These are phyloP conservation scores for Volucella inflata DNA, from an alignment of 2,888 invertebrate species.

Conservation along the genomic window DNA sequence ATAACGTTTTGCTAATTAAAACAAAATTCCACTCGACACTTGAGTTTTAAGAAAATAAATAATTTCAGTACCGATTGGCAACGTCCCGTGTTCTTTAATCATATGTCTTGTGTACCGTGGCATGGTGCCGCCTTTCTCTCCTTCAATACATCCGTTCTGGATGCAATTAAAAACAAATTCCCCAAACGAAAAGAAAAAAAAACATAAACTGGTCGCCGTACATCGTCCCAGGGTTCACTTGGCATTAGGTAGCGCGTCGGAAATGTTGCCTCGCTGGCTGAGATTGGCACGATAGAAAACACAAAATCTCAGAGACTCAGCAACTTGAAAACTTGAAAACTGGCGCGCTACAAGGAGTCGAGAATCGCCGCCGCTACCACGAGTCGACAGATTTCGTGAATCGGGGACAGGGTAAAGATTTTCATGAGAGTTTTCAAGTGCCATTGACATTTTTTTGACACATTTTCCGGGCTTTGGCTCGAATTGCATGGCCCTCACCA, in stretches of 20 bases:
- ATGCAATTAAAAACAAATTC: constrained; percentile 52
- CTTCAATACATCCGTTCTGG: constrained; percentile 10
- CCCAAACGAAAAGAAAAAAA: not conserved
- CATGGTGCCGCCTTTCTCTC: not conserved
- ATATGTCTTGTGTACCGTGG: not conserved
- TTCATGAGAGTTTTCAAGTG: not conserved
- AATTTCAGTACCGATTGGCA: not conserved
- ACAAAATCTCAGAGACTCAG: not conserved
- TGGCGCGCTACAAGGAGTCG: constrained; percentile 4
- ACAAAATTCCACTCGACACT: constrained; percentile 23
- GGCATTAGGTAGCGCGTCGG: constrained; percentile 22
- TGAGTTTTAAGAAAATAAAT: constrained; percentile 19
- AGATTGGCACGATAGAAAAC: constrained; percentile 4
- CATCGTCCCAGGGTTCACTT: constrained; percentile 6
- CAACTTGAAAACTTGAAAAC: constrained; percentile 1
- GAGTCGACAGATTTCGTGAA: not conserved
- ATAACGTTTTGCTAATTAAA: constrained; percentile 27
- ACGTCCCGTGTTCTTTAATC: not conserved
- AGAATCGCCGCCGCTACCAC: constrained; percentile 1
- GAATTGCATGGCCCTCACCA: not conserved
- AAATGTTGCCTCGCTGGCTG: constrained; percentile 1
- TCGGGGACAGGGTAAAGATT: constrained; percentile 13
- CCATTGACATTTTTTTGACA: constrained; percentile 30
- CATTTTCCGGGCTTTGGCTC: constrained; percentile 37
- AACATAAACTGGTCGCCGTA: constrained; percentile 1